Evolutionary conservation across 2,797 vertebrate species (phyloP), one percentile per base, ranked within the genome.

Genomic region (Cetoscarus ocellatus): DNA sequence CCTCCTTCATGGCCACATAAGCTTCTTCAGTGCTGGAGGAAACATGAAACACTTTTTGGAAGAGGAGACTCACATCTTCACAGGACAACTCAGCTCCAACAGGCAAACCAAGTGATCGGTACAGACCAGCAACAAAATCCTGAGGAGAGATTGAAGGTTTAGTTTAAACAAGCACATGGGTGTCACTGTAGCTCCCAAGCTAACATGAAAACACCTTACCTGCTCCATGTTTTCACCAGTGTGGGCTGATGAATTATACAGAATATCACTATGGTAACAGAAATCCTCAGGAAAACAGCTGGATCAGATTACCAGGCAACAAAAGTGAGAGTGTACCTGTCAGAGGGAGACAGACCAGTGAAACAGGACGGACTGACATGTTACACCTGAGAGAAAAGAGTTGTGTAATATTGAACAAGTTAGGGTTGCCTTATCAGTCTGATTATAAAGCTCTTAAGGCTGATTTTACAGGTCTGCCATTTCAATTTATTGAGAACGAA

Each of bases 171-270:
- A 3, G 68, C 15, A 51, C 15, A 51, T 1, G 18, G 73, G 73
- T 77, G 82, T 17, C 59, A 73, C 70, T 5, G 3, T 4, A 53
- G 3, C n/a, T 49, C 17, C 61, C 8, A 14, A 35, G 5, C 38
- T 35, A 51, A 38, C 17, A 13, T 58, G 42, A 70, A 73, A 55
- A 44, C 44, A 55, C 58, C 88, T 82, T 85, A 94, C 91, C 87
- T 86, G 70, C 79, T 91, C 88, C 91, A 91, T 93, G 87, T 84
- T 90, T 79, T 73, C 44, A 57, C 64, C 49, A 51, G 50, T 27
- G 64, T 17, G 58, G 39, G 52, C 49, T 79, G 45, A 82, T 93
- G 15, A 93, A 93, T 92, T 85, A 93, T 92, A 77, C 84, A 94
- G 60, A 42, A 10, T 62, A 51, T 90, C 68, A 43, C 87, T 79